Conservation (phyloP, 2,797 vertebrate genomes). For the Micrastur ruficollis region DNA sequence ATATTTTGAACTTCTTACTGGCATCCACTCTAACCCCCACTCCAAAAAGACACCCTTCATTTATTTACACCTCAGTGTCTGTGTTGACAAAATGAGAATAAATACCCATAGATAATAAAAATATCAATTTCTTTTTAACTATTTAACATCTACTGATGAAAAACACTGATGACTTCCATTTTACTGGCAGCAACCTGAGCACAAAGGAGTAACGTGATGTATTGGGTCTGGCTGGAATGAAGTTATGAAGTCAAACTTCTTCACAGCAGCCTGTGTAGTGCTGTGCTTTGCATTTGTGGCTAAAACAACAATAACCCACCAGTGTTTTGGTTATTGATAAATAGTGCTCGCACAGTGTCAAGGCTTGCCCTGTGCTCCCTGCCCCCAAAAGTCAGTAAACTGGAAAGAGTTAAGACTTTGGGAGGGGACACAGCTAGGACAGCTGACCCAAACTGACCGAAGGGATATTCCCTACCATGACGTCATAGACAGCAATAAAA, state of each 20-base stretch:
- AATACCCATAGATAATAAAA: not conserved
- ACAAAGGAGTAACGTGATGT: not conserved
- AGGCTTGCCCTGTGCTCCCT: not conserved
- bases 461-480: not conserved
- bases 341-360: not conserved
- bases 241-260: not conserved
- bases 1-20: not conserved
- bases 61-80: not conserved
- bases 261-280: not conserved
- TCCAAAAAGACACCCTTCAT: not conserved
- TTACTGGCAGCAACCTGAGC: not conserved
- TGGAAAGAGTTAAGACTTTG: not conserved
- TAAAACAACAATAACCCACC: not conserved
- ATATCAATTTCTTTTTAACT: not conserved
- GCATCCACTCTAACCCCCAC: not conserved
- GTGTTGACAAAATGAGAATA: not conserved
- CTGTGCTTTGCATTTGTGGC: not conserved
- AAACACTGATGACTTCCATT: not conserved
- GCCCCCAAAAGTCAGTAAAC: not conserved
- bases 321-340: not conserved
- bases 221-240: not conserved
- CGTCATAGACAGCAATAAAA: not conserved
- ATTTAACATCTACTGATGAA: not conserved
- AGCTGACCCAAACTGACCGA: not conserved
- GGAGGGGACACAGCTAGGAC: not conserved